Conservation (phyloP, 2,888 invertebrate genomes). For the Diarsia mendica region DNA sequence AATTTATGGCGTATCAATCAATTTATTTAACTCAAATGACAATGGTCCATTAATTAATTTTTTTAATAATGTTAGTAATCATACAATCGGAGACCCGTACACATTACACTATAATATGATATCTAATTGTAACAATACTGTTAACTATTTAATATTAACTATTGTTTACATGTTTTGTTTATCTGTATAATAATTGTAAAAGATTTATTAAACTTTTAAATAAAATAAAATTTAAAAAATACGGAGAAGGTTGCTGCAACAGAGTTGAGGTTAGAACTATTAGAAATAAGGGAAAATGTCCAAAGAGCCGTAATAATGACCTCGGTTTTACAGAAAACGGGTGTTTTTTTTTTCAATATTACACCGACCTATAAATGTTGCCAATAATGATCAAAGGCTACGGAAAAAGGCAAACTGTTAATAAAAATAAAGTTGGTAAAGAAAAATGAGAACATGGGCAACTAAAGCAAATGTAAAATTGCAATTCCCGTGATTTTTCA, state of each 20-base stretch:
- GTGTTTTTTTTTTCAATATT: constrained; percentile 5
- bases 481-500: background rate
- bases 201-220: background rate
- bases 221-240: background rate
- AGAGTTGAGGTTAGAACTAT: background rate
- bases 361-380: constrained; percentile 2
- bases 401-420: constrained; percentile 19
- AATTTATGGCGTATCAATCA: background rate
- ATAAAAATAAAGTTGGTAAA: background rate
- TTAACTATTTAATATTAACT: background rate
- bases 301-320: constrained; percentile 12
- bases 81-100: too few relatives aligned
- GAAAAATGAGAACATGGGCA: background rate
- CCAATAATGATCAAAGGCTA: constrained; percentile 21
- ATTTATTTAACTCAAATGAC: too few relatives aligned
- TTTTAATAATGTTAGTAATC: too few relatives aligned
- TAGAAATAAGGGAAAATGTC: constrained; percentile 4
- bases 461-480: background rate
- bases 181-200: background rate
- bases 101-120: too few relatives aligned
- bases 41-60: too few relatives aligned
- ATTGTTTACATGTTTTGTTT: background rate
- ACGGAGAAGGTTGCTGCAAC: background rate
- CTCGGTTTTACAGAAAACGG: background rate
- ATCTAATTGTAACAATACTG: too few relatives aligned